Base-by-base conservation (phyloP, 2,113 vertebrate genomes). In the Sarotherodon lohbergeri region DNA sequence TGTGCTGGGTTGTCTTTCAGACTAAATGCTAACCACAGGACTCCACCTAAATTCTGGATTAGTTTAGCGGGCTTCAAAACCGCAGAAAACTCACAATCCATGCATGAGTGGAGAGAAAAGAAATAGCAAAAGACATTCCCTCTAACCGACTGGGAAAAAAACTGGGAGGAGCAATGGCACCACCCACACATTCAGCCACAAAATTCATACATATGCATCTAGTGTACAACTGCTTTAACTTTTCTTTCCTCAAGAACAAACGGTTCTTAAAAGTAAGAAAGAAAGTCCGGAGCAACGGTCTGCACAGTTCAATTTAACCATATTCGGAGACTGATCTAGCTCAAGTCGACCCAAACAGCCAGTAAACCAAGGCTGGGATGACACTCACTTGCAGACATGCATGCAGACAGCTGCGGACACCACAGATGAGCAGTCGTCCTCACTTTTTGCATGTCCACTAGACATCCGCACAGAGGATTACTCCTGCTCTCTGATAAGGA, bases 21-120 rank as follows among this genome's bases (percentile, higher is more conserved):
- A 87, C 90, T 73, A 54, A 93, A 85, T 4, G 13, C 88, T 80
- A 91, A 95, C 94, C 94, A 91, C 95, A 94, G 84, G 94, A 90
- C 95, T 94, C 93, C 94, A 91, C 95, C 95, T 91, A 91, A 91
- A 92, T 85, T 94, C 90, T 95, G 94, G 92, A 93, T 93, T 92
- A 27, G 90, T 93, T 93, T 92, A 93, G 90, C 9, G 6, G 86
- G 50, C 88, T 90, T 93, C 90, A 78, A 87, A 94, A 90, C 88
- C 80, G n/a, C 92, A 86, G 85, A 90, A 87, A 91, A 88, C 57
- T 56, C 63, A 81, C 34, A 90, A 34, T 83, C 52, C 63, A 82
- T 7, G 63, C 59, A 43, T 55, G 81, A 89, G 90, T 78, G 86
- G 56, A 90, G 71, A 48, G 80, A 93, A 94, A 92, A 91, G 73